Conservation (phyloP, 2,888 invertebrate species). For the Phlogophora meticulosa region DNA sequence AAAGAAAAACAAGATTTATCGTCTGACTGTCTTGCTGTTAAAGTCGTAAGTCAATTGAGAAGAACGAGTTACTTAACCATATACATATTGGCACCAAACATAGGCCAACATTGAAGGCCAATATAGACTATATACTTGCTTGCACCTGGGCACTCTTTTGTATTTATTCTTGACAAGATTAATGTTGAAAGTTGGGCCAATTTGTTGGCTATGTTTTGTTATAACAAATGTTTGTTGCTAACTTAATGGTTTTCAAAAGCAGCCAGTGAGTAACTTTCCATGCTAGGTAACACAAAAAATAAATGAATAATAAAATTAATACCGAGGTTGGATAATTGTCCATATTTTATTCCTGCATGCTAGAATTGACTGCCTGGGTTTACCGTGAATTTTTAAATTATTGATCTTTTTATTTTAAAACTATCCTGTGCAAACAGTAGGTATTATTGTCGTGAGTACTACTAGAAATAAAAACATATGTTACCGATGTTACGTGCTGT, state of each 20-base stretch:
- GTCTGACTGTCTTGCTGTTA: slow-evolving; percentile 20
- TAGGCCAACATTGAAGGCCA: background rate
- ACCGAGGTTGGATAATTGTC: slow-evolving; percentile 10
- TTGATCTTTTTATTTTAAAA: background rate
- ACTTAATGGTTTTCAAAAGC: background rate
- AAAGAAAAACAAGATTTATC: slow-evolving; percentile 59
- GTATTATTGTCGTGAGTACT: too few relatives aligned
- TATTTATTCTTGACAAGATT: too few relatives aligned
- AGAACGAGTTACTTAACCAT: slow-evolving; percentile 36
- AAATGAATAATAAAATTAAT: slow-evolving; percentile 8
- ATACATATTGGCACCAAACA: background rate
- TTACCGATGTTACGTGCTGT: background rate
- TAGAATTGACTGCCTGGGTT: background rate
- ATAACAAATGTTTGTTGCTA: background rate
- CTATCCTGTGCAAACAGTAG: background rate
- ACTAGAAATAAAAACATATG: background rate
- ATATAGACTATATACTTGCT: background rate
- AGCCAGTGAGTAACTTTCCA: background rate
- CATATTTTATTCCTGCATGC: slow-evolving; percentile 27
- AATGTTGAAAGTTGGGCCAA: background rate
- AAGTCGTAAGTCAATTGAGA: slow-evolving; percentile 45
- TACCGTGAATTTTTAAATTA: slow-evolving; percentile 13
- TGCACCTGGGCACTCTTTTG: background rate
- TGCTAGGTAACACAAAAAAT: slow-evolving; percentile 2
- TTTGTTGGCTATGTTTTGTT: background rate